phyloP scores from a whole-genome alignment of 2,113 vertebrate genomes.

The Aleadryas rufinucha region DNA sequence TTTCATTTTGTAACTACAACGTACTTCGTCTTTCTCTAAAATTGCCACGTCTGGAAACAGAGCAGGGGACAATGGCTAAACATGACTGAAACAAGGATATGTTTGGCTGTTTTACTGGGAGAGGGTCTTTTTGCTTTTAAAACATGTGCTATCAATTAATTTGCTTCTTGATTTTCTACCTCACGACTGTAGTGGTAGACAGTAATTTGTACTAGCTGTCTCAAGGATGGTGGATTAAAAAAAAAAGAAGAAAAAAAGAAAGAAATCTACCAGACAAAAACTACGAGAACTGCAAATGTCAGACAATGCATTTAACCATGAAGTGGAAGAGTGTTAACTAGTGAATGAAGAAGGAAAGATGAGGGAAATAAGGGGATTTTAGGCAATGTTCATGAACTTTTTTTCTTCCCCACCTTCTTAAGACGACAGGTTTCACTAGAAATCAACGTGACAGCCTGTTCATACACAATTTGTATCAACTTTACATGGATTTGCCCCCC shows the following conservation, averaged over 20 bases:
- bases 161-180: background rate
- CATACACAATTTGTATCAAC: rapidly evolving
- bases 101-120: background rate
- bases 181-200: background rate
- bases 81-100: background rate
- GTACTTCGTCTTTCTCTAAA: background rate
- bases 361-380: background rate
- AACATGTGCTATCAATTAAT: background rate
- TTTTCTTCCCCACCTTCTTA: background rate
- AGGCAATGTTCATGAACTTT: background rate
- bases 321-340: background rate
- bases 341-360: background rate
- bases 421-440: background rate
- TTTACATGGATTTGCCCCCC: rapidly evolving
- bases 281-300: background rate
- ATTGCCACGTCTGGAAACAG: background rate
- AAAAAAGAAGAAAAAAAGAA: background rate
- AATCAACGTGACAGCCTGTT: rapidly evolving
- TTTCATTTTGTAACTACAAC: background rate
- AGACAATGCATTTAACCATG: background rate
- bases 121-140: background rate
- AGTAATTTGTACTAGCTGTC: background rate
- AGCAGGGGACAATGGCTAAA: background rate
- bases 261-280: background rate
- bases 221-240: background rate